Evolutionary conservation across 2,797 vertebrate genomes (phyloP).

Genomic region (Scyliorhinus canicula): DNA sequence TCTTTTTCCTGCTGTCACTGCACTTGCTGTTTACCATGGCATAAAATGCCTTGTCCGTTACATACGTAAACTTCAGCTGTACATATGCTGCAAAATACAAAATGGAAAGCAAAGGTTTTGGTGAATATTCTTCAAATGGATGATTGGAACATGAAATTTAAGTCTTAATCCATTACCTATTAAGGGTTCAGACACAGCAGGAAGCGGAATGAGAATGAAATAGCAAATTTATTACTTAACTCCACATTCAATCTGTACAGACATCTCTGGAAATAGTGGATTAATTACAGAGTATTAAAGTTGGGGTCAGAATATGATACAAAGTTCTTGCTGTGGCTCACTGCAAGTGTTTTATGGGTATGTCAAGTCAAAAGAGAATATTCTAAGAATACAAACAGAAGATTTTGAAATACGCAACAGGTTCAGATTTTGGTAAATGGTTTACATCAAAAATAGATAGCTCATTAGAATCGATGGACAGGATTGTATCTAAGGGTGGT

Average conservation of each 20-base stretch:
- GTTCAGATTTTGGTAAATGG: background rate
- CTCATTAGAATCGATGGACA: background rate
- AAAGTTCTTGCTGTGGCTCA: background rate
- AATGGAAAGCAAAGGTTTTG: background rate
- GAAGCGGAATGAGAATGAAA: background rate
- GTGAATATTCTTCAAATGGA: background rate
- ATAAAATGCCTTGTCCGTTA: conserved; percentile 37
- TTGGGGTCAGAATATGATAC: background rate
- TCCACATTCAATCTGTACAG: background rate
- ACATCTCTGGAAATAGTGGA: background rate
- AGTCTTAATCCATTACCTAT: background rate
- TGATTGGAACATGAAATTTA: background rate
- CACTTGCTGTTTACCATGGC: conserved; percentile 37
- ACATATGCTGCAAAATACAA: conserved; percentile 33
- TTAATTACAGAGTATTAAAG: background rate
- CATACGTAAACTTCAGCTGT: conserved; percentile 31
- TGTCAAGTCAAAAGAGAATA: background rate
- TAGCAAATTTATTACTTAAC: background rate
- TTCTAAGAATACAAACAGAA: background rate
- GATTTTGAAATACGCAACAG: background rate
- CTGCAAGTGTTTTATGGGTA: background rate
- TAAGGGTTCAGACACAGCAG: background rate
- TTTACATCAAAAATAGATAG: background rate
- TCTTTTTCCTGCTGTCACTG: conserved; percentile 37
- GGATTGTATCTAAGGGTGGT: no score